Base-by-base conservation (phyloP, 1,140 invertebrate genomes). In the Neuroterus valhalla region DNA sequence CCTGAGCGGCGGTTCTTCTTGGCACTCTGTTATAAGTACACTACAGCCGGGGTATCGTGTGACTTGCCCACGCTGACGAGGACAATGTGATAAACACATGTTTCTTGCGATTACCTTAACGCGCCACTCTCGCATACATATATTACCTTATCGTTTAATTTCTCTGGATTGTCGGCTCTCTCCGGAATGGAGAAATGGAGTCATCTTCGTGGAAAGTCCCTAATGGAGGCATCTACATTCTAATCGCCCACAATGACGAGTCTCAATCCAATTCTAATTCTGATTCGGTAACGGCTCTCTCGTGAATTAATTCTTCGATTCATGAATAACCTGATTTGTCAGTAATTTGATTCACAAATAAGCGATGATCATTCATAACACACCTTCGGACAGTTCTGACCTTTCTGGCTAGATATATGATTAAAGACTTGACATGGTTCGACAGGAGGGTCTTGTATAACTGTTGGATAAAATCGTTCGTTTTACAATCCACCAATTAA, bases 11-110 rank as follows among this genome's bases (percentile, higher is more conserved):
- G 5, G 5, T 38, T 38, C 31, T 38, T 38, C 31, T 38, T 38
- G 31, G 31, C 31, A 38, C 31, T 38, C 31, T 38, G 31, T 48
- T 17, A 48, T 46, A 46, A 46, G 45, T 46, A 46, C 45, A 46
- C n/a, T 15, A 46, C 45, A 48, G 46, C 17, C 46, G 70, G 77
- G 74, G 76, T 78, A 81, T 81, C 70, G 31, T 67, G 55, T 77
- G 66, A 71, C 70, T 72, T 75, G 73, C 70, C 78, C 70, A 52
- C 45, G 71, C 67, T 66, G 38, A 68, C 48, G 46, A 17, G 69
- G 55, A 80, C 76, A 75, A 76, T 74, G 80, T 70, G 78, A 80
- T 80, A 81, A 82, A 82, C 74, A 77, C 76, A 74, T 77, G 74
- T 68, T 76, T 69, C 17, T 50, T 15, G 23, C 45, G 72, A 79